phyloP scores from a whole-genome alignment of 2,113 vertebrate genomes.

The Crotophaga sulcirostris region DNA sequence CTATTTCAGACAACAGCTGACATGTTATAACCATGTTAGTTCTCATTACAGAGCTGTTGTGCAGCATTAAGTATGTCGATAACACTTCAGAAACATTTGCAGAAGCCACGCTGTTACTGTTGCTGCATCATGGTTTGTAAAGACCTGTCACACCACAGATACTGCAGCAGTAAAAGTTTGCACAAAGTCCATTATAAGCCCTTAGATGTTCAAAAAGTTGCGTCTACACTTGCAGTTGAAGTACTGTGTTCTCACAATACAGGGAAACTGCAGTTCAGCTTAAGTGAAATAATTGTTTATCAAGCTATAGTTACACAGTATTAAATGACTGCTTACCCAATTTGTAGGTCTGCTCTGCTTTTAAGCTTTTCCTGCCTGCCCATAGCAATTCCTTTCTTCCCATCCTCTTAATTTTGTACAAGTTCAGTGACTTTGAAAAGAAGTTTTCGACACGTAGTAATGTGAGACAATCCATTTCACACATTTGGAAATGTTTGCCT shows the following conservation, averaged over 20 bases:
- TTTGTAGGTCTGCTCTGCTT: not conserved
- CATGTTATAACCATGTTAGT: not conserved
- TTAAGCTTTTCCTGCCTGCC: not conserved
- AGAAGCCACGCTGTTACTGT: not conserved
- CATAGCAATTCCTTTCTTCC: not conserved
- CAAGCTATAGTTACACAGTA: not conserved
- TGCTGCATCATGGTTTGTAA: not conserved
- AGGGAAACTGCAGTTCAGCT: not conserved
- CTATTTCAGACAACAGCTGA: not conserved
- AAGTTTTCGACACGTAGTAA: not conserved
- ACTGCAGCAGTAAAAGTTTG: constrained; percentile 39
- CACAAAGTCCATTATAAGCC: not conserved
- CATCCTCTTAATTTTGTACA: not conserved
- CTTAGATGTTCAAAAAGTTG: not conserved
- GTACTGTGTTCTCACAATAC: not conserved
- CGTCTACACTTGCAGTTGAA: not conserved
- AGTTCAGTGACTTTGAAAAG: not conserved
- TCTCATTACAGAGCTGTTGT: not conserved
- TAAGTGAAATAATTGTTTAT: not conserved
- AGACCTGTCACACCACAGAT: not conserved
- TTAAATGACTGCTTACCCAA: not conserved
- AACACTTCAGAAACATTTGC: not conserved
- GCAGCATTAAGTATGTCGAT: not conserved
- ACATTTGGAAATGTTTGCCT: not conserved
- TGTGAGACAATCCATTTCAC: not conserved